Percentiles rank a stretch among this genome's conserved stretches.
These are phyloP conservation scores for Laspeyria flexula DNA, from an alignment of 2,888 invertebrate species.

Conservation along the genomic window DNA sequence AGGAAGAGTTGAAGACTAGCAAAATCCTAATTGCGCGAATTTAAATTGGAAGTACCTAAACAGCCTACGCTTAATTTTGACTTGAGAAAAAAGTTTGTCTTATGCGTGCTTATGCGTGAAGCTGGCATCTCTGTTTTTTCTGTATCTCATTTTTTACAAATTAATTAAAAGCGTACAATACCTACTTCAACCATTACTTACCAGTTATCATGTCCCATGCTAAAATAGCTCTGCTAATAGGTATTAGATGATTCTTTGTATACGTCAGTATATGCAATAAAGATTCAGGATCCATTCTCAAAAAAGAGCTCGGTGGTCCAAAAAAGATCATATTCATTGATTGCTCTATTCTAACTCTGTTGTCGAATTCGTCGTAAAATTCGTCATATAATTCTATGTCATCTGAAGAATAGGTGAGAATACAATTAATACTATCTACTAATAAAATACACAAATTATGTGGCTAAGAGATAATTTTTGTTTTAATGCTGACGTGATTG, in stretches of 20 bases:
- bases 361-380: constrained; percentile 76
- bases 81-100: too few relatives aligned
- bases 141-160: too few relatives aligned
- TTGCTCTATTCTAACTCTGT: constrained; percentile 55
- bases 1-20: too few relatives aligned
- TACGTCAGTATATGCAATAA: constrained; percentile 69
- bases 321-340: constrained; percentile 79
- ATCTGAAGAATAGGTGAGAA: constrained; percentile 42
- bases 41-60: too few relatives aligned
- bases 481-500: too few relatives aligned
- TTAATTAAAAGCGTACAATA: too few relatives aligned
- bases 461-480: too few relatives aligned
- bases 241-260: constrained; percentile 68
- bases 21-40: too few relatives aligned
- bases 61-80: too few relatives aligned
- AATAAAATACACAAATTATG: too few relatives aligned
- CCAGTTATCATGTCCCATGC: constrained; percentile 81
- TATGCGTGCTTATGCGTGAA: too few relatives aligned
- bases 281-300: constrained; percentile 73
- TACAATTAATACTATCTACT: not conserved
- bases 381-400: constrained; percentile 60
- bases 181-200: constrained; percentile 21
- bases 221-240: constrained; percentile 65
- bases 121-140: too few relatives aligned
- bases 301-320: constrained; percentile 70